These are phyloP conservation scores for Drosophila mojavensis DNA, from an alignment of 1,140 invertebrate species.

Conservation along the genomic window DNA sequence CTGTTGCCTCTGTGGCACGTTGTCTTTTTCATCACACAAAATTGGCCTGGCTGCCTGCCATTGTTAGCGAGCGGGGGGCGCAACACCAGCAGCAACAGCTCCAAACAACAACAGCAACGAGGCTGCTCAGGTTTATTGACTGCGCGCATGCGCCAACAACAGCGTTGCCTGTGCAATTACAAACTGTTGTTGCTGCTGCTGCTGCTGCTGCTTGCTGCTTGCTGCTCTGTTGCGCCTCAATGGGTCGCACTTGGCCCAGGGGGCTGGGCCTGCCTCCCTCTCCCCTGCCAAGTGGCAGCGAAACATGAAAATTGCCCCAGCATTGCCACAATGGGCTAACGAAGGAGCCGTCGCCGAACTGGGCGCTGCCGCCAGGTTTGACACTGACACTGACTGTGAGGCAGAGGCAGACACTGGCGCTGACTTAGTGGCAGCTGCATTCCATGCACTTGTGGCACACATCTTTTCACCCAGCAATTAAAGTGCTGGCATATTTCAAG, in stretches of 20 bases:
- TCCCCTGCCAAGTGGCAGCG: not conserved
- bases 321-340: conserved; percentile 30
- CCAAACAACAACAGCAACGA: conserved; percentile 31
- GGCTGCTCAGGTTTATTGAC: conserved; percentile 70
- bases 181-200: conserved; percentile 10
- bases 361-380: conserved; percentile 23
- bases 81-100: not conserved
- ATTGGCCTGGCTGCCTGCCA: conserved; percentile 56
- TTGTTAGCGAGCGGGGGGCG: conserved; percentile 42
- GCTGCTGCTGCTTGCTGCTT: conserved; percentile 14
- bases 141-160: conserved; percentile 46
- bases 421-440: conserved; percentile 18
- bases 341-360: conserved; percentile 30
- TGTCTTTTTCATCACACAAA: conserved; percentile 34
- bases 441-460: conserved; percentile 62
- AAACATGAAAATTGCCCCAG: conserved; percentile 6
- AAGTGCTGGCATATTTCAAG: not conserved
- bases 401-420: not conserved
- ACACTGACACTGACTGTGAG: conserved; percentile 21
- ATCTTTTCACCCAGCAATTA: conserved; percentile 69
- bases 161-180: conserved; percentile 57
- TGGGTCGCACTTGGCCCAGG: conserved; percentile 19
- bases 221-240: conserved; percentile 44
- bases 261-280: not conserved
- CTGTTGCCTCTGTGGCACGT: conserved; percentile 11